Percentiles rank a stretch among this genome's conserved stretches.
phyloP scores from a whole-genome alignment of 2,797 vertebrate genomes.

The Brotula barbata region DNA sequence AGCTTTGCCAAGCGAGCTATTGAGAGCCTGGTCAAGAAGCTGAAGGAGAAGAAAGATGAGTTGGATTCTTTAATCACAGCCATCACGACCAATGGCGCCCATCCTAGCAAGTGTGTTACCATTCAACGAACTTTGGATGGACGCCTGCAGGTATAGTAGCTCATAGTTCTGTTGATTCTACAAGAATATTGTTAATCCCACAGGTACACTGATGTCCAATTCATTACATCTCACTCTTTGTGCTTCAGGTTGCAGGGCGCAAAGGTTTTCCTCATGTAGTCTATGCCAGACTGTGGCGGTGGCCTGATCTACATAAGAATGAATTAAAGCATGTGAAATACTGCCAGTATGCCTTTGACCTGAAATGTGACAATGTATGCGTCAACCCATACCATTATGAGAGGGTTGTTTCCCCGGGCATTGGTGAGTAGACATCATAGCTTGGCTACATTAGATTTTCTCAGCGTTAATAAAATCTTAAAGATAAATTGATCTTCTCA shows the following conservation, averaged over 20 bases:
- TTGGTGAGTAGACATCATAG: conserved; percentile 81
- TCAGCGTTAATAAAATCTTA: too few species aligned
- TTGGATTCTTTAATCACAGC: conserved; percentile 96
- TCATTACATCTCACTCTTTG: conserved; percentile 17
- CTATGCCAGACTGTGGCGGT: conserved; percentile 95
- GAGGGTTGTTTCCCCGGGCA: conserved; percentile 94
- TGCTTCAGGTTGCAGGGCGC: conserved; percentile 89
- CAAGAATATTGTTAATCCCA: too few species aligned
- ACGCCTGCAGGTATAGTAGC: conserved; percentile 85
- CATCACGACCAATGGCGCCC: conserved; percentile 96
- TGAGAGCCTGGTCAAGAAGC: conserved; percentile 96
- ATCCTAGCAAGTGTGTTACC: conserved; percentile 97
- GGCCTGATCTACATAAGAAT: conserved; percentile 98
- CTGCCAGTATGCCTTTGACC: conserved; percentile 97
- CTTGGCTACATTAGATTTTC: neutral
- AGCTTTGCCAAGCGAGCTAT: conserved; percentile 96
- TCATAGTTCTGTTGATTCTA: neutral
- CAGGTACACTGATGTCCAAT: neutral
- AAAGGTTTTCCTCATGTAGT: conserved; percentile 98
- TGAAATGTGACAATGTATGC: conserved; percentile 97
- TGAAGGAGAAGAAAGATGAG: conserved; percentile 98
- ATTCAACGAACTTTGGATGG: conserved; percentile 96
- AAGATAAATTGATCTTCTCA: too few species aligned
- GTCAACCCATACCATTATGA: conserved; percentile 98
- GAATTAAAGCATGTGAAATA: conserved; percentile 98